Evolutionary conservation across 2,797 vertebrate species (phyloP), one percentile per base, ranked within the genome.

Genomic region (Phalloptychus januarius): DNA sequence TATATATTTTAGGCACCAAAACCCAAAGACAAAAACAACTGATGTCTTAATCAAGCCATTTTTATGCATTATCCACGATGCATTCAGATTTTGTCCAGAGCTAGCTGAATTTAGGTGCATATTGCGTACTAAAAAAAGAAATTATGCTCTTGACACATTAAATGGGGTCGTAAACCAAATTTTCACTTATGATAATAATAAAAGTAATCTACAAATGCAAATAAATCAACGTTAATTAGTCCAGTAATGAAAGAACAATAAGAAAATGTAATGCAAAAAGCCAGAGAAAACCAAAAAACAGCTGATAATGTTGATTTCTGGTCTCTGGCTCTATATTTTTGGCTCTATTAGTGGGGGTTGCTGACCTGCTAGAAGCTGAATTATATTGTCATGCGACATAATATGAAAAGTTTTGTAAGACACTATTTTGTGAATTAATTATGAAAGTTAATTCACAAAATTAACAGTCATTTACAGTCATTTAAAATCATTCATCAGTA

Each of bases 401-500:
- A 40, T 40, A 12, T 69, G 4, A 40, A 40, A 69, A 5, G 33
- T 67, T 69, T 63, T 63, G 31, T 16, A 18, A 69, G 38, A 12
- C 38, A 69, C 11, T 42, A 20, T 69, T 56, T 56, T 56, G n/a
- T 16, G 23, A 46, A 70, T 36, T 46, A 23, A 56, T 44, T 23
- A 46, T 36, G 16, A 76, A 56, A 18, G 16, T n/a, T 75, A n/a
- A n/a, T n/a, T n/a, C n/a, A n/a, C n/a, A n/a, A n/a, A n/a, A n/a
- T n/a, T n/a, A n/a, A n/a, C n/a, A n/a, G n/a, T 7, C 44, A 70
- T 82, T 71, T 54, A 25, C 83, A 83, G 71, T 33, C 38, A 36
- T 73, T 78, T 82, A 33, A 58, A 72, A 82, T 76, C 38, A 79
- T 77, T 79, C 71, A 76, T 76, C 63, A 83, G 36, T 58, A 70